A percentile compares a stretch with the other conserved stretches of the same genome.
Conservation (phyloP, 2,888 invertebrate species). For the Sarcophaga carnaria region DNA sequence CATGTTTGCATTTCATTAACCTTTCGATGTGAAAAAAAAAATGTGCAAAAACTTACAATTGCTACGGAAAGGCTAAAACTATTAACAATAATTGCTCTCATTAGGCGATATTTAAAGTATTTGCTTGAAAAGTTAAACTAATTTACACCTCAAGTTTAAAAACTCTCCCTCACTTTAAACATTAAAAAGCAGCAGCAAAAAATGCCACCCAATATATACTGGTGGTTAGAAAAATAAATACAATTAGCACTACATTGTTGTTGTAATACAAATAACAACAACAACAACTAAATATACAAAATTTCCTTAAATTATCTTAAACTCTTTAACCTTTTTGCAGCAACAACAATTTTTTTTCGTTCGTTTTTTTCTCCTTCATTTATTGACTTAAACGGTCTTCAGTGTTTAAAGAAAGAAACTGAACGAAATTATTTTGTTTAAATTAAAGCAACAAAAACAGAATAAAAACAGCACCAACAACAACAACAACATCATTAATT, state of each 20-base stretch:
- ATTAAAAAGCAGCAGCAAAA: not conserved
- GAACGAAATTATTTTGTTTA: slow-evolving; percentile 63
- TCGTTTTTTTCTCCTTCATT: slow-evolving; percentile 31
- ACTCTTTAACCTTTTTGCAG: slow-evolving; percentile 45
- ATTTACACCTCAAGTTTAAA: slow-evolving; percentile 60
- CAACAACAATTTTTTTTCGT: too few species aligned
- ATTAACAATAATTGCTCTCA: slow-evolving; percentile 64
- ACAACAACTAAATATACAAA: slow-evolving; percentile 40
- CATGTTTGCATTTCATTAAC: slow-evolving; percentile 56
- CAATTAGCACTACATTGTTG: slow-evolving; percentile 32
- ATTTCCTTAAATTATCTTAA: slow-evolving; percentile 64
- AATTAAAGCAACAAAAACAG: slow-evolving; percentile 12
- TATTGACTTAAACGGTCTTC: slow-evolving; percentile 36
- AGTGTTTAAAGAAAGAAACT: not conserved
- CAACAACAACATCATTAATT: slow-evolving; percentile 41
- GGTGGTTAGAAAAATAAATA: not conserved
- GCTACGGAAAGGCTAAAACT: slow-evolving; percentile 9
- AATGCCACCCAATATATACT: slow-evolving; percentile 63
- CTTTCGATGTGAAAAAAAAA: slow-evolving; percentile 5
- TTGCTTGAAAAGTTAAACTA: slow-evolving; percentile 52
- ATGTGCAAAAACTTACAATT: not conserved
- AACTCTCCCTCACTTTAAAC: not conserved
- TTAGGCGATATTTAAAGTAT: slow-evolving; percentile 53
- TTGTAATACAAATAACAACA: too few species aligned
- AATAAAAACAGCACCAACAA: not conserved